These are phyloP conservation scores for Argentina silus DNA, from an alignment of 2,797 vertebrate genomes.

Conservation along the genomic window DNA sequence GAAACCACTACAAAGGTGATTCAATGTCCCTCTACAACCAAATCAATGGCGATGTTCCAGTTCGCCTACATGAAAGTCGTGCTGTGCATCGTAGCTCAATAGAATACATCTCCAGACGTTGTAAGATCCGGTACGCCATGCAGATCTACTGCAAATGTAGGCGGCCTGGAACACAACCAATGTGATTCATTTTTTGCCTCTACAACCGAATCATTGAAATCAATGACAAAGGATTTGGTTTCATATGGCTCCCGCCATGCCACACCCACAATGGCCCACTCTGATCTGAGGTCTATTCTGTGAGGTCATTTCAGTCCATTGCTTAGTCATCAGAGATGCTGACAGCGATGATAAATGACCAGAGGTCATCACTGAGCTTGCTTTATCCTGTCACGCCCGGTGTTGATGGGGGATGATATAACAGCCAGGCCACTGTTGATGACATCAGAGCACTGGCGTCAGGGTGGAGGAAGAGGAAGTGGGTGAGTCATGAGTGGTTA, in stretches of 20 bases:
- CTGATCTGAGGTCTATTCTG: slow-evolving; percentile 27
- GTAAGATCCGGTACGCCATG: too few species aligned
- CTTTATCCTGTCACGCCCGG: neutral
- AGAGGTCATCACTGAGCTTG: slow-evolving; percentile 19
- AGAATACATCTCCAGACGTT: neutral
- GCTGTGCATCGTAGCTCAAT: too few species aligned
- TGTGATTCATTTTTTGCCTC: too few species aligned
- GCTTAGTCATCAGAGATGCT: slow-evolving; percentile 37
- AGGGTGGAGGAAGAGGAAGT: neutral
- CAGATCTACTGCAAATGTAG: too few species aligned
- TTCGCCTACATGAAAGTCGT: too few species aligned
- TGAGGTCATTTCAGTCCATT: slow-evolving; percentile 14
- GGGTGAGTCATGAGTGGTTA: slow-evolving; percentile 44
- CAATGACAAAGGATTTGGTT: slow-evolving; percentile 19
- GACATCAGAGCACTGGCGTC: slow-evolving; percentile 34
- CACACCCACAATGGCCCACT: slow-evolving; percentile 17
- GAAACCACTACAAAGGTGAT: neutral
- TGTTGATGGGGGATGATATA: slow-evolving; percentile 15
- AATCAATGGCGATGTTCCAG: neutral
- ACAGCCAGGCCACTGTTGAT: slow-evolving; percentile 15
- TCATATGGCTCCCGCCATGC: slow-evolving; percentile 4
- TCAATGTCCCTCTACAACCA: neutral
- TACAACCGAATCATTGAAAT: too few species aligned
- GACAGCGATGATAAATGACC: slow-evolving; percentile 45
- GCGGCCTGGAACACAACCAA: too few species aligned